phyloP scores from a whole-genome alignment of 2,797 vertebrate species.

The Choloepus didactylus region DNA sequence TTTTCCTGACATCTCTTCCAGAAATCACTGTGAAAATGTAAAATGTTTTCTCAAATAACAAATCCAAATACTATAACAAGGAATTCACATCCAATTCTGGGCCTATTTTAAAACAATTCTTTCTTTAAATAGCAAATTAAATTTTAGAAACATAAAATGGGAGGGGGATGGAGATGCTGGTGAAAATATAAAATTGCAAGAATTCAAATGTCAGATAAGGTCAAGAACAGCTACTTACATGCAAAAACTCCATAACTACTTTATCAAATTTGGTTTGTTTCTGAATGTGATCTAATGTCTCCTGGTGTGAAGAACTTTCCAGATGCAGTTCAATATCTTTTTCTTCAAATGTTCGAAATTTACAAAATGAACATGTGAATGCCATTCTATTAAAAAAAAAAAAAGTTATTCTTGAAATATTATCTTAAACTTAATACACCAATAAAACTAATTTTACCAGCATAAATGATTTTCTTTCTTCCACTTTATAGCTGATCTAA shows the following conservation, averaged over 20 bases:
- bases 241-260: constrained; percentile 92
- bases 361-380: constrained; percentile 94
- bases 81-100: constrained; percentile 48
- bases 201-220: constrained; percentile 46
- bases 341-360: constrained; percentile 93
- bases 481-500: constrained; percentile 34
- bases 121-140: constrained; percentile 48
- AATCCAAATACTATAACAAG: constrained; percentile 15
- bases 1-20: constrained; percentile 47
- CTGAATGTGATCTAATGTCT: constrained; percentile 93
- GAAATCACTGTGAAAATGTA: constrained; percentile 44
- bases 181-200: constrained; percentile 39
- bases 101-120: constrained; percentile 22
- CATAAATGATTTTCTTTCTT: constrained; percentile 48
- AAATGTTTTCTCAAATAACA: constrained; percentile 59
- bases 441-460: constrained; percentile 61
- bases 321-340: constrained; percentile 93
- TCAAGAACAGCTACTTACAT: constrained; percentile 88
- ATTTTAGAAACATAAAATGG: constrained; percentile 52
- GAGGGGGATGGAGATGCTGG: not conserved
- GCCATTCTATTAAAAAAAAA: constrained; percentile 89
- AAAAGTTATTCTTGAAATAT: constrained; percentile 58
- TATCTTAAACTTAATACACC: constrained; percentile 9
- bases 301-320: constrained; percentile 91
- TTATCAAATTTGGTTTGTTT: constrained; percentile 94